Evolutionary conservation across 1,140 invertebrate species (phyloP).

Genomic region (Cydia fagiglandana): DNA sequence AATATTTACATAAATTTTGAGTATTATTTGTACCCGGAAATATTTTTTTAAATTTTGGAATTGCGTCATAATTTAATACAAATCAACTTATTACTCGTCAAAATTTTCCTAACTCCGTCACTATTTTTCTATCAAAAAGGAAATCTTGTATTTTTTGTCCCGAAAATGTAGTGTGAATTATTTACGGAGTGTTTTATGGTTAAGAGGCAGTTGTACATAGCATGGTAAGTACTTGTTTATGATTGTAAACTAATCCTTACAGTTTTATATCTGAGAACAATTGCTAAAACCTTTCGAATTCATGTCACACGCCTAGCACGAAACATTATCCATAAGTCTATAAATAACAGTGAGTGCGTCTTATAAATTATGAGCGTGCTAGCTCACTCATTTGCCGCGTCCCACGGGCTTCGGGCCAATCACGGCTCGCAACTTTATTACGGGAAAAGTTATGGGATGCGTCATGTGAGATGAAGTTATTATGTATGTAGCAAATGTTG

Average conservation of each 20-base stretch:
- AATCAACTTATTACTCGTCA: no score
- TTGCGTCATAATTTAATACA: no score
- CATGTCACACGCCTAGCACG: slow-evolving; percentile 41
- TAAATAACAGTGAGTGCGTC: slow-evolving; percentile 23
- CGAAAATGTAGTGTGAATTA: no score
- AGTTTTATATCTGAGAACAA: no score
- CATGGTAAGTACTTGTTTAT: no score
- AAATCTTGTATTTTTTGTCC: no score
- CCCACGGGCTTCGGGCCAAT: slow-evolving; percentile 32
- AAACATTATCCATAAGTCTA: slow-evolving; percentile 19
- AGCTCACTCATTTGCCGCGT: slow-evolving; percentile 28
- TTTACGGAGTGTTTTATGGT: no score
- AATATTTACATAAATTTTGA: not conserved
- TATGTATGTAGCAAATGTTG: not conserved
- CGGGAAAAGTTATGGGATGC: slow-evolving; percentile 27
- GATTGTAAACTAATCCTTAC: no score
- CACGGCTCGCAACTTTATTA: slow-evolving; percentile 32
- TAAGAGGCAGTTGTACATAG: no score
- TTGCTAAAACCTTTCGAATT: slow-evolving; percentile 40
- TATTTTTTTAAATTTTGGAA: not conserved
- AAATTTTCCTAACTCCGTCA: no score
- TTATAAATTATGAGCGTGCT: slow-evolving; percentile 34
- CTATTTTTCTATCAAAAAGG: no score
- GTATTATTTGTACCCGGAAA: not conserved
- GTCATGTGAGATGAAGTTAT: slow-evolving; percentile 26